Conservation (phyloP, 1,140 invertebrate genomes). For the Lasaia peninsularis region DNA sequence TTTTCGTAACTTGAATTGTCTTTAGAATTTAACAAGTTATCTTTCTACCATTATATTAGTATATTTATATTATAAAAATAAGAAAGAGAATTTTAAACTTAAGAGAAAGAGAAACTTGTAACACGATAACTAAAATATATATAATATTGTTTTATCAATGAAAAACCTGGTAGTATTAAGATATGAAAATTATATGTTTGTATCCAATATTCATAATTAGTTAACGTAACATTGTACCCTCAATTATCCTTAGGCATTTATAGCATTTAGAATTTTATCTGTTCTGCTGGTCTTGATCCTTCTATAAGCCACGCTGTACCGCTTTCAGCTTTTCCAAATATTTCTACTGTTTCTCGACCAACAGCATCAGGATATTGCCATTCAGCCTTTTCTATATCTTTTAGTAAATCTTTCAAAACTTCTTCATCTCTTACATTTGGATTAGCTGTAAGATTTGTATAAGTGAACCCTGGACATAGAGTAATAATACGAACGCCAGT, state of each 20-base stretch:
- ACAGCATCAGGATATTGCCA: slow-evolving; percentile 33
- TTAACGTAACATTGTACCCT: no score
- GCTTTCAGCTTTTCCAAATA: slow-evolving; percentile 45
- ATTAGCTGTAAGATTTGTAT: slow-evolving; percentile 52
- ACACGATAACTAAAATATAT: no score
- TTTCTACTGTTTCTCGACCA: slow-evolving; percentile 31
- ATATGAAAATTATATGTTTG: no score
- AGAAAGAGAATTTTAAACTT: no score
- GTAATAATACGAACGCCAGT: slow-evolving; percentile 74
- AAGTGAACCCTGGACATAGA: slow-evolving; percentile 77
- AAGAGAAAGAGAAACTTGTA: no score
- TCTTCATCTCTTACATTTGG: slow-evolving; percentile 35
- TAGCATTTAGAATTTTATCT: background rate
- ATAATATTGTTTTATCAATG: no score
- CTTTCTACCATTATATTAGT: no score
- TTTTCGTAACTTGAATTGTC: no score
- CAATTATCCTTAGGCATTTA: background rate
- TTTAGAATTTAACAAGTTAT: no score
- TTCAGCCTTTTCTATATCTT: slow-evolving; percentile 11
- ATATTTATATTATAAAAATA: no score
- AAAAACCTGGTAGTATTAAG: no score
- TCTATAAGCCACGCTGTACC: slow-evolving; percentile 40
- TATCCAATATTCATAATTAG: no score
- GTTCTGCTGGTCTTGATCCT: slow-evolving; percentile 22
- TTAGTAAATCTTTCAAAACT: background rate